Evolutionary conservation across 2,113 vertebrate species (phyloP).

Genomic region (Chlorodrepanis virens): DNA sequence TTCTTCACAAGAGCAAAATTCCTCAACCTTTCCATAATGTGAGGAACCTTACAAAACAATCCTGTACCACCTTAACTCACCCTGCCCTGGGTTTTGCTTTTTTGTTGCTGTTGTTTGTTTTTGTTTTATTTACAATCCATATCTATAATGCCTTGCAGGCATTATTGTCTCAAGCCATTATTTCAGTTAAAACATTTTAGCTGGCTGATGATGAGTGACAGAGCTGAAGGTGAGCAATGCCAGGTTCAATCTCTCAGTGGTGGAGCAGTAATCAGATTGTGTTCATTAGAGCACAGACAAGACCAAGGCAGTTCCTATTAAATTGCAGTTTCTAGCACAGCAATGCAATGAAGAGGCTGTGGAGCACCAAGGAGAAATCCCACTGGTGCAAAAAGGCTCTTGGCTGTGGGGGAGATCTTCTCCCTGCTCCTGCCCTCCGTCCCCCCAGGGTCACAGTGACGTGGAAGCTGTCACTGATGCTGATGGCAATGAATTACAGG

Average conservation of each 20-base stretch:
- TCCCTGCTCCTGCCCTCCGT: not conserved
- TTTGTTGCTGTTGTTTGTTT: not conserved
- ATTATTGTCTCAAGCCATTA: not conserved
- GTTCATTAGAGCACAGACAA: conserved; percentile 40
- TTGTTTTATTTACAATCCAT: not conserved
- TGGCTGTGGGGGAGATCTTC: not conserved
- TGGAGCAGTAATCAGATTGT: conserved; percentile 57
- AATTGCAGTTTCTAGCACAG: conserved; percentile 23
- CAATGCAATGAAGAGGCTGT: conserved; percentile 55
- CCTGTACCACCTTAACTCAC: not conserved
- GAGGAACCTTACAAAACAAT: not conserved
- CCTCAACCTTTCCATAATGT: not conserved
- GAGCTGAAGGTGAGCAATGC: conserved; percentile 35
- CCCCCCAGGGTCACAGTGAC: not conserved
- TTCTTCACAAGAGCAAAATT: not conserved
- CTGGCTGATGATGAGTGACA: conserved; percentile 22
- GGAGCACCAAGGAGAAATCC: conserved; percentile 8
- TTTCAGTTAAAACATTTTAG: conserved; percentile 36
- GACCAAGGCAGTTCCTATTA: conserved; percentile 19
- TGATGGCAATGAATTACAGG: not conserved
- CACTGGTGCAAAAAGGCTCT: not conserved
- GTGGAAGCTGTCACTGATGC: not conserved
- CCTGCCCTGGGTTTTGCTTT: not conserved
- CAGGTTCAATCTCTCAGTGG: conserved; percentile 54
- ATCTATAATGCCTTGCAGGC: not conserved